Base-by-base conservation (phyloP, 1,140 invertebrate genomes). In the Lepidostoma basale region DNA sequence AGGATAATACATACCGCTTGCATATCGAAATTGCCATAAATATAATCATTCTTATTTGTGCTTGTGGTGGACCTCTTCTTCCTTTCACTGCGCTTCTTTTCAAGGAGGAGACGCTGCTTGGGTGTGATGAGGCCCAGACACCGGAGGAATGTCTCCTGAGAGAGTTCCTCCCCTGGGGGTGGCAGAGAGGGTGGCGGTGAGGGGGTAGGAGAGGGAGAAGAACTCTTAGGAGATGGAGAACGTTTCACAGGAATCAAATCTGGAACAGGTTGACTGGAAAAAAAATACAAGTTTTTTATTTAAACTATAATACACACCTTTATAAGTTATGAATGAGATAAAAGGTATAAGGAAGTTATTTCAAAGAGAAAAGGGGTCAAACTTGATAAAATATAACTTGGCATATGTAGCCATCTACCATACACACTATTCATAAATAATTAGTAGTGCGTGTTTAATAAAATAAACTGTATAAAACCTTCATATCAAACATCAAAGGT, bases 1-100 rank as follows among this genome's bases (percentile, higher is more conserved):
- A 60, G 10, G 26, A 42, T 45, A 20, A 40, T 40, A 76, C 77
- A 76, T 75, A 82, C 81, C 42, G 78, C 75, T 45, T 79, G 58
- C 75, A 81, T 77, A 16, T 83, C 82, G 68, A 76, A 83, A 70
- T 76, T 82, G 28, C 77, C 78, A 73, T 82, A 83, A 4, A 82
- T 33, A 59, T 79, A 83, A 16, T 83, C 80, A 77, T 78, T 81
- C 75, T 77, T 77, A 59, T 81, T 82, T 28, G 79, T 77, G 66
- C 73, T 79, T 1, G 77, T 79, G 14, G 79, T 76, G 6, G 77
- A 76, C 44, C 81, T 70, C 70, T 82, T 83, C 12, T 81, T 77
- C 8, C 81, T 77, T 42, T 83, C 81, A 72, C 74, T 81, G 36
- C 78, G 73, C 59, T 79, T 82, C 64, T 79, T 81, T 44, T 82